Conservation (phyloP, 2,797 vertebrate genomes). For the Myotis pilosus region DNA sequence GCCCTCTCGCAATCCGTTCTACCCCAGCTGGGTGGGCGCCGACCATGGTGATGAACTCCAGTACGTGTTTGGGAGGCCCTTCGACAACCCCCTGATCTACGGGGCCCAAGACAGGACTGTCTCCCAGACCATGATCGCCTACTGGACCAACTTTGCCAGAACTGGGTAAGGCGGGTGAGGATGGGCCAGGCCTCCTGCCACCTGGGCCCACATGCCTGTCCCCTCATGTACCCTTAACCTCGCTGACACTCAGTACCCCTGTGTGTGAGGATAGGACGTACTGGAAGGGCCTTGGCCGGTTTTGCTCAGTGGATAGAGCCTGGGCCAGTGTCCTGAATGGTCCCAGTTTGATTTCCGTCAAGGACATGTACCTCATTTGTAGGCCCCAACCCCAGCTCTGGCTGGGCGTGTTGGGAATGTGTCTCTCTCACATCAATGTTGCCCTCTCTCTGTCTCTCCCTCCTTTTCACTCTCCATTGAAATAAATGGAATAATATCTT, state of each 20-base stretch:
- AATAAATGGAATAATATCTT: too few species aligned
- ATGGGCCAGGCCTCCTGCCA: not conserved
- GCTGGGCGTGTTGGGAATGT: too few species aligned
- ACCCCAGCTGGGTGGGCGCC: constrained; percentile 93
- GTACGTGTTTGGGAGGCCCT: constrained; percentile 95
- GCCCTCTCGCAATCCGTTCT: constrained; percentile 82
- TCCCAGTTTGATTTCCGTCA: too few species aligned
- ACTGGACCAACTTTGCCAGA: constrained; percentile 97
- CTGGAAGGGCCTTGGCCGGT: too few species aligned
- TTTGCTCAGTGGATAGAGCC: too few species aligned
- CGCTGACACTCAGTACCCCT: too few species aligned
- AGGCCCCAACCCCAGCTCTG: too few species aligned
- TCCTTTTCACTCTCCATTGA: too few species aligned
- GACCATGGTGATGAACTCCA: constrained; percentile 94
- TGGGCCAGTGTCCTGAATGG: too few species aligned
- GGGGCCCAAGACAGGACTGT: constrained; percentile 86
- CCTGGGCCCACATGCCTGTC: not conserved
- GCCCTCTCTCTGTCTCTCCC: too few species aligned
- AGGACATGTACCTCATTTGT: too few species aligned
- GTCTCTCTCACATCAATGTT: too few species aligned
- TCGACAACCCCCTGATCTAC: constrained; percentile 87
- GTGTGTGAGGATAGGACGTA: not conserved
- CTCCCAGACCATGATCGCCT: constrained; percentile 90
- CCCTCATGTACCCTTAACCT: not conserved
- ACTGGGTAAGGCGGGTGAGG: constrained; percentile 88